Evolutionary conservation across 2,113 vertebrate species (phyloP).

Genomic region (Ahaetulla prasina): DNA sequence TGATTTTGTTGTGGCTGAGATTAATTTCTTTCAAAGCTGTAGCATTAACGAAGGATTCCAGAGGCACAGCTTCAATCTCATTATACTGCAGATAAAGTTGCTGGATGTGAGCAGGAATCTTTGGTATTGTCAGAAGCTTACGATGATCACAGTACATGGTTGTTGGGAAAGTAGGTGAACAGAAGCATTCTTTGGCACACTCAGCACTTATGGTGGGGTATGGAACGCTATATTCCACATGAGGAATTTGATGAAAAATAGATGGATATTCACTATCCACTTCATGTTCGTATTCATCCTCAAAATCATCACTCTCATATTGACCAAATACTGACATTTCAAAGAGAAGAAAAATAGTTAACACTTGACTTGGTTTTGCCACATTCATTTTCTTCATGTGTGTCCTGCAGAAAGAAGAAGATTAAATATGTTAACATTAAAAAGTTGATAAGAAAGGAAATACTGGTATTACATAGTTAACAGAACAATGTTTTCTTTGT

Average conservation of each 20-base stretch:
- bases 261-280: conserved; percentile 54
- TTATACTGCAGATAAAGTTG: conserved; percentile 79
- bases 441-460: conserved; percentile 4
- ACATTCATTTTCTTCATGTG: conserved; percentile 48
- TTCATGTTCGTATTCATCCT: conserved; percentile 68
- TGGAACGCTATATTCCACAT: conserved; percentile 45
- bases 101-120: conserved; percentile 69
- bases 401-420: conserved; percentile 54
- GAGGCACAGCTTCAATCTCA: conserved; percentile 71
- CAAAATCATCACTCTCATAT: conserved; percentile 68
- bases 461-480: neutral
- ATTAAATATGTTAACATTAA: neutral
- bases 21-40: conserved; percentile 77
- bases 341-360: conserved; percentile 57
- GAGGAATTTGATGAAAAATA: conserved; percentile 57
- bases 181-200: conserved; percentile 77
- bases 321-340: conserved; percentile 64
- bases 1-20: conserved; percentile 77
- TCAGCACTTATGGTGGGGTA: conserved; percentile 37
- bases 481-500: neutral
- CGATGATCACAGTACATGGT: conserved; percentile 80
- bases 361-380: conserved; percentile 50
- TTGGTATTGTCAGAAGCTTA: conserved; percentile 72
- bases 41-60: conserved; percentile 70
- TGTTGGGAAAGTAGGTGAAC: conserved; percentile 68